Evolutionary conservation across 2,888 invertebrate species (phyloP).

Genomic region (Octonoba sinensis): DNA sequence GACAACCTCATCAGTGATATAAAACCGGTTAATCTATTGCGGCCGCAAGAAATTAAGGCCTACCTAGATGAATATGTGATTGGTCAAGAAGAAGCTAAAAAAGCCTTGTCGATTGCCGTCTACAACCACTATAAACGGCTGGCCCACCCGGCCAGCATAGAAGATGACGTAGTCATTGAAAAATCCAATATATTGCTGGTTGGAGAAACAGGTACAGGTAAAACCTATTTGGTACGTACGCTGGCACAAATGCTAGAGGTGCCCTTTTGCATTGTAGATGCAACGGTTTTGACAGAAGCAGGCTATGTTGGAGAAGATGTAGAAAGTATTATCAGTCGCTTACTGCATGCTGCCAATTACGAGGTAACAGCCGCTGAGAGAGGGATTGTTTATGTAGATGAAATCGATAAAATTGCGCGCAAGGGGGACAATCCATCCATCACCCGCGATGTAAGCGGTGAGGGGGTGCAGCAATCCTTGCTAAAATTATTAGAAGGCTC

Average conservation of each 20-base stretch:
- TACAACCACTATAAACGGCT: conserved; percentile 40
- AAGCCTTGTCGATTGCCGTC: conserved; percentile 13
- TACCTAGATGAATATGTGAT: conserved; percentile 37
- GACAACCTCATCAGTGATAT: too few species aligned
- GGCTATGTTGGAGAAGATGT: conserved; percentile 69
- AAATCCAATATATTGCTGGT: conserved; percentile 65
- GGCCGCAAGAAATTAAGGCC: conserved; percentile 7
- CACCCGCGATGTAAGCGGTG: too few species aligned
- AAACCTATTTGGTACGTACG: conserved; percentile 67
- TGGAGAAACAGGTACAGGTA: conserved; percentile 66
- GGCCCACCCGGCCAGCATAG: too few species aligned
- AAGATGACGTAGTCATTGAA: conserved; percentile 47
- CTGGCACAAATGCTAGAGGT: conserved; percentile 67
- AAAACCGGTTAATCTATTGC: too few species aligned
- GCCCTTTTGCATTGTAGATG: conserved; percentile 68
- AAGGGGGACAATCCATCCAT: conserved; percentile 2
- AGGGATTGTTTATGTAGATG: conserved; percentile 56
- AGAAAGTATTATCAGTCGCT: conserved; percentile 66
- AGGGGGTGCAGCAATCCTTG: too few species aligned
- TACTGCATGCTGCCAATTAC: conserved; percentile 66
- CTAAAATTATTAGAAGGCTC: too few species aligned
- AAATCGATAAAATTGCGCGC: conserved; percentile 48
- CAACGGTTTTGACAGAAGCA: conserved; percentile 67
- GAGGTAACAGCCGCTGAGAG: conserved; percentile 66
- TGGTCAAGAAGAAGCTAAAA: conserved; percentile 33